Evolutionary conservation across 2,797 vertebrate genomes (phyloP).

Genomic region (Sarcophilus harrisii): DNA sequence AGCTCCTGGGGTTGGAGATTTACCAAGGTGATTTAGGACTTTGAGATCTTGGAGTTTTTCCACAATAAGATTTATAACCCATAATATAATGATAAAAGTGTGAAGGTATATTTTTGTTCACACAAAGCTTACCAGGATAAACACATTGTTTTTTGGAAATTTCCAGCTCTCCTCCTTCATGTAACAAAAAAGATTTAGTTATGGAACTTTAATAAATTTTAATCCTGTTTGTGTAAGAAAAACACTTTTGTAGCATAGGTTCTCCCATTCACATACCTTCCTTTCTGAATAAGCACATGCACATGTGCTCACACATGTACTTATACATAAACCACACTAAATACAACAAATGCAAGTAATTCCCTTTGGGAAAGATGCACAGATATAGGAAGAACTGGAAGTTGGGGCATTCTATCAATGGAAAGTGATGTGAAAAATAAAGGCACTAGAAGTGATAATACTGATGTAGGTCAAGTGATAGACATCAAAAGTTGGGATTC

Average conservation of each 20-base stretch:
- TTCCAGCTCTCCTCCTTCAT: slow-evolving; percentile 75
- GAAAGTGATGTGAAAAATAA: no score
- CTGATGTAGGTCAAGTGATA: no score
- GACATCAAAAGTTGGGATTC: no score
- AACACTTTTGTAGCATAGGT: neutral
- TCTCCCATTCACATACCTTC: neutral
- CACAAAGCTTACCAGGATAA: slow-evolving; percentile 75
- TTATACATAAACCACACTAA: neutral
- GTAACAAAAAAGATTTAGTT: slow-evolving; percentile 71
- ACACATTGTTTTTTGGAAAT: slow-evolving; percentile 76
- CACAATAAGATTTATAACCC: slow-evolving; percentile 76
- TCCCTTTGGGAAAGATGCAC: slow-evolving; percentile 56
- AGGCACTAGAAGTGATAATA: no score
- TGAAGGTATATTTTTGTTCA: slow-evolving; percentile 77
- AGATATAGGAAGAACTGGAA: neutral
- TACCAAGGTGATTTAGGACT: slow-evolving; percentile 68
- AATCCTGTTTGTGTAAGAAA: slow-evolving; percentile 72
- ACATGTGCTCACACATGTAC: neutral
- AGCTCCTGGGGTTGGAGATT: slow-evolving; percentile 73
- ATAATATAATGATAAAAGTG: slow-evolving; percentile 78
- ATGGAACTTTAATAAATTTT: slow-evolving; percentile 42
- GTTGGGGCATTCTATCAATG: neutral
- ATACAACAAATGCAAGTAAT: slow-evolving; percentile 38
- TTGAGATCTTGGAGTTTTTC: slow-evolving; percentile 69
- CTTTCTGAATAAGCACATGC: neutral